Evolutionary conservation across 2,888 invertebrate genomes (phyloP).

Genomic region (Euclidia mi): DNA sequence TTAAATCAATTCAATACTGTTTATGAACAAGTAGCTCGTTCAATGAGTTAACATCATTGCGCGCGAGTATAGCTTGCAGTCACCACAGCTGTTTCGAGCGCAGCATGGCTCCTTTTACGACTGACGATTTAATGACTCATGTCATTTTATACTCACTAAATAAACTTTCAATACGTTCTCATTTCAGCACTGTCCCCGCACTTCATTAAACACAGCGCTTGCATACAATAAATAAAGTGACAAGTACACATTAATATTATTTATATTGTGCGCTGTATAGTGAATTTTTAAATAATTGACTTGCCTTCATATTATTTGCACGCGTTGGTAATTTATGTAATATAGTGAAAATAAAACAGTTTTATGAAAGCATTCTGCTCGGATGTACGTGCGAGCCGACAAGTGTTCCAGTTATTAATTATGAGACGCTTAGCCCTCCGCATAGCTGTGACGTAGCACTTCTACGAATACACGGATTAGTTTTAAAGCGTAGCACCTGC

Average conservation of each 20-base stretch:
- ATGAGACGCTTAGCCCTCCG: constrained; percentile 16
- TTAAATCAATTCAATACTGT: too few relatives aligned
- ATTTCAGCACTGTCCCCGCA: too few relatives aligned
- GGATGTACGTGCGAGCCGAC: not conserved
- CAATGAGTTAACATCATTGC: too few relatives aligned
- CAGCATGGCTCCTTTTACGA: too few relatives aligned
- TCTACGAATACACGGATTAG: constrained; percentile 27
- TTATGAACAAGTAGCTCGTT: too few relatives aligned
- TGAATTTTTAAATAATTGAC: constrained; percentile 17
- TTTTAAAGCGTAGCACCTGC: constrained; percentile 46
- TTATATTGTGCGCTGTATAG: not conserved
- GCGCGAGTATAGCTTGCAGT: too few relatives aligned
- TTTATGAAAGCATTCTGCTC: not conserved
- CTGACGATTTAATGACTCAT: too few relatives aligned
- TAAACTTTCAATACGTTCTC: too few relatives aligned
- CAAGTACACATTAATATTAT: not conserved
- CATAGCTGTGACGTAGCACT: constrained; percentile 20
- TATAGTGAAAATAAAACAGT: constrained; percentile 5
- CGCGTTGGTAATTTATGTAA: constrained; percentile 13
- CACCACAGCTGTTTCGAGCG: too few relatives aligned
- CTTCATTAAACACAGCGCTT: not conserved
- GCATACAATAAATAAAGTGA: not conserved
- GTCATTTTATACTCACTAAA: too few relatives aligned
- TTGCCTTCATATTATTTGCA: constrained; percentile 13
- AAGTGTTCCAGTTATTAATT: constrained; percentile 29